phyloP scores from a whole-genome alignment of 2,888 invertebrate genomes.

The Teleiodes luculella region DNA sequence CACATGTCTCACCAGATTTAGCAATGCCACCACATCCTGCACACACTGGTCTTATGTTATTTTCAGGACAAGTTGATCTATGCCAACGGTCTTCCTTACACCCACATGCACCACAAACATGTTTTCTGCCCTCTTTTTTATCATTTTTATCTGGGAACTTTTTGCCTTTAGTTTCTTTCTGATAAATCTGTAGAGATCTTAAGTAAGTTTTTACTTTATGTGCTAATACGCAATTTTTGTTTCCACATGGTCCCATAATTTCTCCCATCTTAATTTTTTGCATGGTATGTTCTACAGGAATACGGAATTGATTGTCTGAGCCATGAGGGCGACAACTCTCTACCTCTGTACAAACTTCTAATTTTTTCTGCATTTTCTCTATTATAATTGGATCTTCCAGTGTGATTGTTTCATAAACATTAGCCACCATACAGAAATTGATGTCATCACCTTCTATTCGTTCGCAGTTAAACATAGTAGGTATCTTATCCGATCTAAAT shows the following conservation, averaged over 20 bases:
- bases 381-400: conserved; percentile 61
- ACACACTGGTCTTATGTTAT: conserved; percentile 30
- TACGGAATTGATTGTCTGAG: conserved; percentile 36
- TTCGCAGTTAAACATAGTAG: conserved; percentile 65
- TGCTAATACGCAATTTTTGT: conserved; percentile 60
- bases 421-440: conserved; percentile 67
- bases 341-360: conserved; percentile 64
- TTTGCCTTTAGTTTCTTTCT: conserved; percentile 40
- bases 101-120: conserved; percentile 56
- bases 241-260: conserved; percentile 69
- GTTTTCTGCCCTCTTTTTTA: conserved; percentile 12
- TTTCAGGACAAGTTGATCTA: conserved; percentile 29
- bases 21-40: conserved; percentile 50
- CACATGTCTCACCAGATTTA: conserved; percentile 51
- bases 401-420: conserved; percentile 64
- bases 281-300: conserved; percentile 45
- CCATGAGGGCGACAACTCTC: conserved; percentile 49
- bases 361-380: conserved; percentile 44
- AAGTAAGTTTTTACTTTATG: conserved; percentile 66
- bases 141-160: conserved; percentile 36
- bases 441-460: conserved; percentile 62
- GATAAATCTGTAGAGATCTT: conserved; percentile 58
- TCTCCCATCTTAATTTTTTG: conserved; percentile 70
- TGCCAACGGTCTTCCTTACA: conserved; percentile 68
- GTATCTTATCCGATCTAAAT: conserved; percentile 66